A percentile compares a stretch with the other conserved stretches of the same genome.
These are phyloP conservation scores for Gallinago stenura DNA, from an alignment of 2,797 vertebrate species.

Conservation along the genomic window DNA sequence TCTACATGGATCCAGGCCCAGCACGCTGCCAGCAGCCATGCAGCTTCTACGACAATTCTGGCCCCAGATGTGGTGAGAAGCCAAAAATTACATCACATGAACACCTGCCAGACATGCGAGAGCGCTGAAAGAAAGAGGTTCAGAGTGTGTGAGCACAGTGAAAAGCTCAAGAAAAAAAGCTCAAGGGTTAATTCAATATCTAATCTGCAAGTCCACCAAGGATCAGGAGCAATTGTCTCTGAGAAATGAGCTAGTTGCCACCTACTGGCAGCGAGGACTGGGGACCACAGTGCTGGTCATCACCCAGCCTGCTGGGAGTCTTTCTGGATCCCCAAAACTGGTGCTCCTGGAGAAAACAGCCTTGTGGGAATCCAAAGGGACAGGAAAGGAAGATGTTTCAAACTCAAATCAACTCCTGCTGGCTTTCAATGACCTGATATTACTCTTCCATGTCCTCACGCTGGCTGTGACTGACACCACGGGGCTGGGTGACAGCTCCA, in stretches of 20 bases:
- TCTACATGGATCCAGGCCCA: background rate
- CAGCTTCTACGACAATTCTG: background rate
- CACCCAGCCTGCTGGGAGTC: background rate
- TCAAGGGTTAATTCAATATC: background rate
- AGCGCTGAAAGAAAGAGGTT: background rate
- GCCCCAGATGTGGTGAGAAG: background rate
- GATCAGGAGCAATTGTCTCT: background rate
- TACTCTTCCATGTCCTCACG: background rate
- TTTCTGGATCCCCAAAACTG: background rate
- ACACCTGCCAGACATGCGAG: background rate
- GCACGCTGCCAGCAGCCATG: background rate
- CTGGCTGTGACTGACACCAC: background rate
- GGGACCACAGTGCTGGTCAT: background rate
- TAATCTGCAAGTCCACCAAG: background rate
- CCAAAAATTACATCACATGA: background rate
- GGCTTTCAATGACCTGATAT: accelerated
- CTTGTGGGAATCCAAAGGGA: background rate
- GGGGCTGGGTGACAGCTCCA: background rate
- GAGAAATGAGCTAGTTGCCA: background rate
- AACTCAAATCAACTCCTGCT: background rate
- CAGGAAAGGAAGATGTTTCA: background rate
- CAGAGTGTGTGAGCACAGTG: background rate
- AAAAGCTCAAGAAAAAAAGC: background rate
- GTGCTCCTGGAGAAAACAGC: background rate
- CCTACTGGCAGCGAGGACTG: background rate